A percentile compares a stretch with the other conserved stretches of the same genome.
Conservation (phyloP, 2,888 invertebrate species). For the Monopis laevigella region DNA sequence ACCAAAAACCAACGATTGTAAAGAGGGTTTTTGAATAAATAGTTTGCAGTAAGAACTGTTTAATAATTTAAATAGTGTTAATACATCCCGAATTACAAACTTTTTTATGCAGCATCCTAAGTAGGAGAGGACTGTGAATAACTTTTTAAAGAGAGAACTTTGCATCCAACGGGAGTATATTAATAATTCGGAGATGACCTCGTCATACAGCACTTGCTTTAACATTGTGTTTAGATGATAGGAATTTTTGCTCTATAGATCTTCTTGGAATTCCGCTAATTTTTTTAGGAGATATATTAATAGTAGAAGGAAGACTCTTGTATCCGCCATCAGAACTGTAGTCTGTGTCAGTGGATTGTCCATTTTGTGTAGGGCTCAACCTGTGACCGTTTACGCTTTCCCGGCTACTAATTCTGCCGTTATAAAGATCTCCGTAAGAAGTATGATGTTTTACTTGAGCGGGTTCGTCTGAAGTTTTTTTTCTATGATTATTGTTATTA, state of each 20-base stretch:
- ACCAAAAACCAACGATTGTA: too few species aligned
- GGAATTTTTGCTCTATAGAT: conserved; percentile 55
- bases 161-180: too few species aligned
- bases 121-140: too few species aligned
- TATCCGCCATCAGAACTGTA: conserved; percentile 63
- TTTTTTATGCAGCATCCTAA: too few species aligned
- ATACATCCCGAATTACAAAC: too few species aligned
- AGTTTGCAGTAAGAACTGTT: too few species aligned
- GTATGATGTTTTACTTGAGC: conserved; percentile 51
- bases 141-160: too few species aligned
- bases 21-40: too few species aligned
- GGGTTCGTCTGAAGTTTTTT: conserved; percentile 43
- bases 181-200: too few species aligned
- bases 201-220: conserved; percentile 53
- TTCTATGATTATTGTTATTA: conserved; percentile 25
- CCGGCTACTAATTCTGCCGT: conserved; percentile 50
- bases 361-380: conserved; percentile 47
- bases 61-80: too few species aligned
- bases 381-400: conserved; percentile 51
- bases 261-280: conserved; percentile 55
- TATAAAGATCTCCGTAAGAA: conserved; percentile 55
- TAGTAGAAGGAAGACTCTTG: conserved; percentile 60
- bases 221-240: conserved; percentile 45
- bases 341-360: conserved; percentile 60
- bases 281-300: conserved; percentile 40